These are phyloP conservation scores for Tolmerus cingulatus DNA, from an alignment of 2,888 invertebrate genomes.

Conservation along the genomic window DNA sequence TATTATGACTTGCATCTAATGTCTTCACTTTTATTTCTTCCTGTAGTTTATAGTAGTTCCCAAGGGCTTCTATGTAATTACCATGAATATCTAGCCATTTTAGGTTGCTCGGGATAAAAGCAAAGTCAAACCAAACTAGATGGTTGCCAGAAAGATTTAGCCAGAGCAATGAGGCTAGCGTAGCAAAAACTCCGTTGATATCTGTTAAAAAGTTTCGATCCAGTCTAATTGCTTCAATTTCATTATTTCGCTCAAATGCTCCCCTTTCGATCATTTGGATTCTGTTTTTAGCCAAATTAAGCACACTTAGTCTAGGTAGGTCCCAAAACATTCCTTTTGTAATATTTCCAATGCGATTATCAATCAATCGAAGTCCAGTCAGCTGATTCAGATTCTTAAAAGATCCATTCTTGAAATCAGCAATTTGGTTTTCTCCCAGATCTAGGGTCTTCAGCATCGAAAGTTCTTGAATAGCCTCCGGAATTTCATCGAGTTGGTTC, in stretches of 20 bases:
- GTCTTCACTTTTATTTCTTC: conserved; percentile 83
- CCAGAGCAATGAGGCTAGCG: conserved; percentile 84
- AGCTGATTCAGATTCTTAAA: conserved; percentile 86
- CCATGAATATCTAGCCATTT: conserved; percentile 92
- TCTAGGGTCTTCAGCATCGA: conserved; percentile 87
- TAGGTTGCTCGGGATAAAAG: conserved; percentile 86
- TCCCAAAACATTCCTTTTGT: conserved; percentile 88
- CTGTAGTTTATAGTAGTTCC: conserved; percentile 87
- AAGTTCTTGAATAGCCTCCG: conserved; percentile 82
- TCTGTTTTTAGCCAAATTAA: conserved; percentile 90
- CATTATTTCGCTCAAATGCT: conserved; percentile 81
- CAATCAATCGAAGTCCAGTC: conserved; percentile 85
- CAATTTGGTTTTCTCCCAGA: conserved; percentile 90
- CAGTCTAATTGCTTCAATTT: conserved; percentile 85
- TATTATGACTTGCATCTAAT: conserved; percentile 88
- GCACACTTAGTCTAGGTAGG: conserved; percentile 81
- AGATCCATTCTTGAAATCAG: conserved; percentile 81
- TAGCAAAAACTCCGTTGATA: conserved; percentile 88
- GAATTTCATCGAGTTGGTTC: conserved; percentile 82
- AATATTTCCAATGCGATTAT: conserved; percentile 87
- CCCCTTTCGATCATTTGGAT: conserved; percentile 85
- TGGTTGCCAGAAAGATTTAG: conserved; percentile 90
- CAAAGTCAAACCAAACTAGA: conserved; percentile 92
- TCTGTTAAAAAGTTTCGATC: conserved; percentile 89
- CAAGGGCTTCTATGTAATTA: conserved; percentile 86